Percentiles rank a stretch among this genome's conserved stretches.
phyloP scores from a whole-genome alignment of 2,888 invertebrate genomes.

The Yponomeuta sedellus region DNA sequence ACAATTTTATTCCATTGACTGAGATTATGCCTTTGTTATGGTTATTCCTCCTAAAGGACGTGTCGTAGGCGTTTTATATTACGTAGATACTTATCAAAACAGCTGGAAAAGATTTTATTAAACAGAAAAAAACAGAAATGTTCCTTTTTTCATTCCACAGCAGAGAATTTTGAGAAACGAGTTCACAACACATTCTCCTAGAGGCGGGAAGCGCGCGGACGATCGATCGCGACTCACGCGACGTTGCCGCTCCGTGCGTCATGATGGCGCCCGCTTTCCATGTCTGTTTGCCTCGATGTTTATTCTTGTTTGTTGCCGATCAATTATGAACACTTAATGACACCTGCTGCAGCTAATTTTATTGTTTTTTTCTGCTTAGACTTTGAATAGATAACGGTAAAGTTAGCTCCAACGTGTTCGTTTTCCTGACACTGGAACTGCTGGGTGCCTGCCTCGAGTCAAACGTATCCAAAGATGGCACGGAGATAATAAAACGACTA shows the following conservation, averaged over 20 bases:
- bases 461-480: too few relatives aligned
- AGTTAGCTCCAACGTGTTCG: neutral
- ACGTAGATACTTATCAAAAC: too few relatives aligned
- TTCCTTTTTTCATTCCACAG: too few relatives aligned
- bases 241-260: slow-evolving; percentile 59
- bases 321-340: slow-evolving; percentile 57
- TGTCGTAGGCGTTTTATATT: too few relatives aligned
- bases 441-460: too few relatives aligned
- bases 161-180: too few relatives aligned
- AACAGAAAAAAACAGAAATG: too few relatives aligned
- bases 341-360: slow-evolving; percentile 33
- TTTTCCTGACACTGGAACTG: neutral
- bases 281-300: slow-evolving; percentile 35
- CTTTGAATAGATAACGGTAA: neutral
- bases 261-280: slow-evolving; percentile 13
- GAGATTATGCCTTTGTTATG: too few relatives aligned
- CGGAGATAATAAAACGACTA: too few relatives aligned
- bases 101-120: too few relatives aligned
- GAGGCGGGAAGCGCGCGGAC: slow-evolving; percentile 20
- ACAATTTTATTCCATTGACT: too few relatives aligned
- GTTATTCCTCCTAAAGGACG: too few relatives aligned
- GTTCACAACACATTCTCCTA: neutral
- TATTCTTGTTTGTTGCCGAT: slow-evolving; percentile 62
- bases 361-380: neutral
- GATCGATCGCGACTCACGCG: slow-evolving; percentile 53